phyloP scores from a whole-genome alignment of 2,797 vertebrate species.

The Sitta carolinensis region DNA sequence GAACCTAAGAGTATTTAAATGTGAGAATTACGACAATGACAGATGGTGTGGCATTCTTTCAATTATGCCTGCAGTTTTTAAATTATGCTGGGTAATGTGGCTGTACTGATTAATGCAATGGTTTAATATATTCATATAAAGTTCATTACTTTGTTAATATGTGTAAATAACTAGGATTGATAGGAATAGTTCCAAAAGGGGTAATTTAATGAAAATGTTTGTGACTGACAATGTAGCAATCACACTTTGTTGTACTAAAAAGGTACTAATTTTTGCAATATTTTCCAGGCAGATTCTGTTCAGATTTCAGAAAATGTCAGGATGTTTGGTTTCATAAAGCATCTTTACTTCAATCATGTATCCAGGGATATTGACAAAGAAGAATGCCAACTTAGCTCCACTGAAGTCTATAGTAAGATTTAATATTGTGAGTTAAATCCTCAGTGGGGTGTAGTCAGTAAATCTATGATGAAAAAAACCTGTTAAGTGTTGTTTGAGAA shows the following conservation, averaged over 20 bases:
- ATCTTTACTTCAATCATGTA: not conserved
- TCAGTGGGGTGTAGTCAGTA: not conserved
- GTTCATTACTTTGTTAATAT: not conserved
- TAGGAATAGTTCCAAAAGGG: not conserved
- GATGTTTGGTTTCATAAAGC: not conserved
- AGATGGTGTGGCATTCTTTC: not conserved
- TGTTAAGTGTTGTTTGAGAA: not conserved
- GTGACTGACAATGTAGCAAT: not conserved
- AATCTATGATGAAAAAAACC: not conserved
- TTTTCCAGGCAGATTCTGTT: not conserved
- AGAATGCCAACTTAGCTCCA: not conserved
- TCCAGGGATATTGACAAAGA: not conserved
- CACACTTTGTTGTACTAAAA: not conserved
- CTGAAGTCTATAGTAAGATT: not conserved
- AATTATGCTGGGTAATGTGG: not conserved
- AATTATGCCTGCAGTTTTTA: not conserved
- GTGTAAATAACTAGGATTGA: not conserved
- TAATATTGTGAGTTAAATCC: not conserved
- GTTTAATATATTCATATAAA: not conserved
- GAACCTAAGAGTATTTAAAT: not conserved
- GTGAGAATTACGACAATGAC: not conserved
- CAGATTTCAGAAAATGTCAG: not conserved
- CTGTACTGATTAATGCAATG: not conserved
- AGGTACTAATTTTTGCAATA: not conserved
- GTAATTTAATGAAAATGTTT: not conserved